Evolutionary conservation across 2,113 vertebrate species (phyloP), one percentile per base, ranked within the genome.

Genomic region (Muntiacus muntjak): DNA sequence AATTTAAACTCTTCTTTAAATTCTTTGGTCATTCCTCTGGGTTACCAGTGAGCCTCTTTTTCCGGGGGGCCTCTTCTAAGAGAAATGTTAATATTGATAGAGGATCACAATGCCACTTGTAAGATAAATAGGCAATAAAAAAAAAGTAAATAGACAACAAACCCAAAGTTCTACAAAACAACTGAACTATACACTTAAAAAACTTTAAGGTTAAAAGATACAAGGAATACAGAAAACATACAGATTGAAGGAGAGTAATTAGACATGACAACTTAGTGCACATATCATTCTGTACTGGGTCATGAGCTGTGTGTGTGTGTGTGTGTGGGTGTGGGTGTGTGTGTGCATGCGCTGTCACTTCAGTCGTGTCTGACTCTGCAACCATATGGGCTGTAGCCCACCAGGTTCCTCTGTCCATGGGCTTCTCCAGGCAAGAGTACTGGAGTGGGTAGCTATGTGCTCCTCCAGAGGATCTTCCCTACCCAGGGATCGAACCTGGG

Each of bases 361-460:
- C 19, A 40, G n/a, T 40, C 0, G 0, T 23, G 67, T 36, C n/a
- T 0, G 19, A 71, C 19, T 71, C 21, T 12, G 19, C 17, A 67
- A 36, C 67, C 67, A 40, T 19, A 12, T 71, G n/a, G 10, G 67
- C 67, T 71, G n/a, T 40, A 23, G 19, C 67, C 64, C n/a, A 71
- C n/a, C 67, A 71, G n/a, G 19, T 71, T 11, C n/a, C 67, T 71
- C 10, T 71, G n/a, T 71, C 67, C 67, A 12, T 40, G 67, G 67
- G n/a, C n/a, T 71, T 71, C 67, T 71, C n/a, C n/a, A 40, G n/a
- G 10, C 67, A 40, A 71, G 5, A 23, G 67, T 40, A 40, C n/a
- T 71, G 67, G 67, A 71, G 67, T 40, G 67, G 67, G n/a, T 23
- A 71, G n/a, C 67, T 19, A 40, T 40, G 67, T 5, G 5, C n/a